These are phyloP conservation scores for Spodoptera littoralis DNA, from an alignment of 2,888 invertebrate species.

Conservation along the genomic window DNA sequence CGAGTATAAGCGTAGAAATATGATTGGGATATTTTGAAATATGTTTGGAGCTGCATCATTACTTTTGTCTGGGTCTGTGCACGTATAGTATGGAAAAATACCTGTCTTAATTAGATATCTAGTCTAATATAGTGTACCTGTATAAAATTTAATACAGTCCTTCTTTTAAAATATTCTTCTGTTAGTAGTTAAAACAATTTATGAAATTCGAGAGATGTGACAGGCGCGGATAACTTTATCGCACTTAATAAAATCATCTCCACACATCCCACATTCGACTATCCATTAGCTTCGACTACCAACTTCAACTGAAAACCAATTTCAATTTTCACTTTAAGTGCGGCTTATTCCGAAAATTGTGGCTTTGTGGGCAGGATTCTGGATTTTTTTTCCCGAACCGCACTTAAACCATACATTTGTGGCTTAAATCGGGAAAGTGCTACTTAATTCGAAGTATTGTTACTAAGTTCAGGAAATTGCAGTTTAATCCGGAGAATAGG, in stretches of 20 bases:
- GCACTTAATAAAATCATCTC: no score
- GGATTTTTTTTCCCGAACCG: conserved; percentile 32
- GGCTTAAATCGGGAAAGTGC: conserved; percentile 34
- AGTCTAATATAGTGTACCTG: no score
- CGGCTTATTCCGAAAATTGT: conserved; percentile 34
- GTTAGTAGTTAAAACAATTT: no score
- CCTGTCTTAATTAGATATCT: no score
- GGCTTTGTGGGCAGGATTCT: conserved; percentile 4
- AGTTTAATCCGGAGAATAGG: conserved; percentile 41
- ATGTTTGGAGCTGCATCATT: no score
- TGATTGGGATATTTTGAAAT: no score
- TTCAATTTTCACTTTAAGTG: conserved; percentile 32
- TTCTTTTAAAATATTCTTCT: no score
- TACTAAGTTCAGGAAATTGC: conserved; percentile 40
- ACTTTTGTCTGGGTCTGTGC: no score
- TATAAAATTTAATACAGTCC: no score
- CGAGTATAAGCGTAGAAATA: not conserved
- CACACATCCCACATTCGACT: not conserved
- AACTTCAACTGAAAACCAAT: conserved; percentile 10
- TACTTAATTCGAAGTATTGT: conserved; percentile 34
- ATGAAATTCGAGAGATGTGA: no score
- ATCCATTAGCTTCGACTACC: not conserved
- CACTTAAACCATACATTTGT: conserved; percentile 36
- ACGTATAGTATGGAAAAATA: no score
- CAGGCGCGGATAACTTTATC: no score